Conservation (phyloP, 2,797 vertebrate genomes). For the Pipistrellus pygmaeus region DNA sequence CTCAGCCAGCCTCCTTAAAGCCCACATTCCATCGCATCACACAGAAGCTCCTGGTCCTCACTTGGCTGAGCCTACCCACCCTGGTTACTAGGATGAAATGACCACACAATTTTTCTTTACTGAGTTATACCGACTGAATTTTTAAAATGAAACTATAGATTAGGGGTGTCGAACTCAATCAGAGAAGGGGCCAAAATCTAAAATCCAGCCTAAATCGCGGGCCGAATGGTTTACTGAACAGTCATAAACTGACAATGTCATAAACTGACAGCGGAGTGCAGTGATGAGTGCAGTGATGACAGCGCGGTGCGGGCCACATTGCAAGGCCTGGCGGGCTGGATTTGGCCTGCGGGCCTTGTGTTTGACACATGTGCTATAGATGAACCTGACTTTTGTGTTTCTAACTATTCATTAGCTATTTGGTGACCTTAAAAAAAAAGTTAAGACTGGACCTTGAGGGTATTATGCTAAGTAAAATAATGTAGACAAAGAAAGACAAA, state of each 20-base stretch:
- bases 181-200: no score
- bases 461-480: background rate
- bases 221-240: no score
- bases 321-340: no score
- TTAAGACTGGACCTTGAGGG: background rate
- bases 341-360: no score
- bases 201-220: no score
- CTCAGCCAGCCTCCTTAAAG: background rate
- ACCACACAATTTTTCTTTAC: background rate
- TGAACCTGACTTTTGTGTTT: background rate
- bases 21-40: background rate
- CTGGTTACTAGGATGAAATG: background rate
- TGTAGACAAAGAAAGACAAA: background rate
- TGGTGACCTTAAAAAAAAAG: background rate
- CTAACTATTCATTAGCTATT: conserved; percentile 42
- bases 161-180: no score
- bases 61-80: background rate
- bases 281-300: no score
- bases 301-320: no score
- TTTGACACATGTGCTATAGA: no score
- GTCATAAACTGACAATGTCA: no score
- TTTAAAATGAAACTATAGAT: conserved; percentile 5
- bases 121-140: background rate
- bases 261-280: no score
- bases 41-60: background rate